Conservation (phyloP, 2,797 vertebrate species). For the Coracias cyanogaster region DNA sequence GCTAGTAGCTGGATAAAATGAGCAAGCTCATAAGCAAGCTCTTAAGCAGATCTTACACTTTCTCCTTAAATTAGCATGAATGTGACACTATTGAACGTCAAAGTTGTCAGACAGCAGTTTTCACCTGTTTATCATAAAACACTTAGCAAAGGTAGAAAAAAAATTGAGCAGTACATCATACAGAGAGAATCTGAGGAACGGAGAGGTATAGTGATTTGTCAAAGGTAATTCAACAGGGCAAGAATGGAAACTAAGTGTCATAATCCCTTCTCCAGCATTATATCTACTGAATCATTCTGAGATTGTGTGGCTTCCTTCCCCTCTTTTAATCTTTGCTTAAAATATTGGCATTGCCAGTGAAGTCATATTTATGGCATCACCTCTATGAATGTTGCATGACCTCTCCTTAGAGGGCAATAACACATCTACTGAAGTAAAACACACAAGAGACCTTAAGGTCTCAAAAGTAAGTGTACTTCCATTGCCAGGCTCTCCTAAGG, state of each 20-base stretch:
- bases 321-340: background rate
- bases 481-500: background rate
- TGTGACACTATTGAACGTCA: background rate
- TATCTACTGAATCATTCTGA: background rate
- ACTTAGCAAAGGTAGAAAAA: background rate
- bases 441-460: background rate
- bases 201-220: background rate
- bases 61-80: background rate
- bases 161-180: background rate
- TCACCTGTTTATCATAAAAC: background rate
- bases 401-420: background rate
- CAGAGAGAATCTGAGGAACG: background rate
- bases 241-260: background rate
- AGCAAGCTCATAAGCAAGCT: background rate
- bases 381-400: background rate
- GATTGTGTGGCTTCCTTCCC: background rate
- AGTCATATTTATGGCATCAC: fast-evolving
- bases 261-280: background rate
- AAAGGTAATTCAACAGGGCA: background rate
- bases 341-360: background rate
- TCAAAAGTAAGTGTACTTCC: background rate
- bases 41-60: background rate
- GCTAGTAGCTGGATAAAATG: background rate
- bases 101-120: background rate
- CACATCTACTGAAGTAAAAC: background rate